Evolutionary conservation across 2,888 invertebrate genomes (phyloP).

Genomic region (Ophion costatus): DNA sequence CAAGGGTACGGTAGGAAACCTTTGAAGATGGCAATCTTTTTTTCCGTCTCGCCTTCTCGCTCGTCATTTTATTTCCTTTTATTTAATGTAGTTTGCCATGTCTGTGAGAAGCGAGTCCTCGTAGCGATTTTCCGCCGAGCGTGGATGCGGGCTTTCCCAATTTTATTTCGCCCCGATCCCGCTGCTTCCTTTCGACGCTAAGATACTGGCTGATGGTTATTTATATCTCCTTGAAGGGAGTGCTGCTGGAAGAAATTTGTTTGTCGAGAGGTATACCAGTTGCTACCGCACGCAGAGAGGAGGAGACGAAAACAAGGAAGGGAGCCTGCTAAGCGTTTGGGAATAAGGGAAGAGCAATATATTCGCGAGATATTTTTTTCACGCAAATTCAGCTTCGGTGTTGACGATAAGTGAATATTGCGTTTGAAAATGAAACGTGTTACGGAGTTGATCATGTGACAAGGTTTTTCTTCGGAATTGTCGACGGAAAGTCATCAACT

Average conservation of each 20-base stretch:
- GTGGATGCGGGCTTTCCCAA: constrained; percentile 52
- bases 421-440: neutral
- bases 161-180: constrained; percentile 47
- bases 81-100: constrained; percentile 63
- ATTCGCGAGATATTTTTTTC: constrained; percentile 1
- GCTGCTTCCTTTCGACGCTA: constrained; percentile 52
- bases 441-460: neutral
- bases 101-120: constrained; percentile 54
- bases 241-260: constrained; percentile 60
- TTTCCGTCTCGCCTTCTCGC: constrained; percentile 41
- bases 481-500: neutral
- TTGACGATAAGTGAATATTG: neutral
- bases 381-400: neutral
- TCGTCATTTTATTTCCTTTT: constrained; percentile 57
- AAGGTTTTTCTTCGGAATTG: neutral
- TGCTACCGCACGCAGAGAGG: constrained; percentile 28
- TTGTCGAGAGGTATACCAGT: constrained; percentile 51
- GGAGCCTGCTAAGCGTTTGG: neutral
- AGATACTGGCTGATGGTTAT: constrained; percentile 59
- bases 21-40: constrained; percentile 66
- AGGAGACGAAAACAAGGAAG: constrained; percentile 4
- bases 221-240: constrained; percentile 52
- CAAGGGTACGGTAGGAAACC: constrained; percentile 51
- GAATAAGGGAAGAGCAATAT: constrained; percentile 1
- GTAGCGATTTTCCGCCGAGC: constrained; percentile 52